Conservation (phyloP, 2,888 invertebrate species). For the Drosophila meridionalis region DNA sequence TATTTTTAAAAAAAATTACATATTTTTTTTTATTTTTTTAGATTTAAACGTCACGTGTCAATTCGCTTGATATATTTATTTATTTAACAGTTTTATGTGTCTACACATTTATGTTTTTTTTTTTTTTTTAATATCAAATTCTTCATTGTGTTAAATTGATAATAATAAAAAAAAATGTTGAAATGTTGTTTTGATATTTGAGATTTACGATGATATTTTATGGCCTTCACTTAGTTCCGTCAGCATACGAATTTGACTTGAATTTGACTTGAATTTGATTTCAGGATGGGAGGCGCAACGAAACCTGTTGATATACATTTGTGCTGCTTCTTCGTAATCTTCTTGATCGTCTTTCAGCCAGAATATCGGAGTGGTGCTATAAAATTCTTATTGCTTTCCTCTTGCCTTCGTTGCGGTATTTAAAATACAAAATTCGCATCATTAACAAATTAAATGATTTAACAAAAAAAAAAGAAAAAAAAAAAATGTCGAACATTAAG, state of each 20-base stretch:
- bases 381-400: constrained; percentile 15
- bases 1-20: no score
- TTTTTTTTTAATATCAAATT: constrained; percentile 18
- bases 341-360: neutral
- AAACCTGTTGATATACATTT: constrained; percentile 31
- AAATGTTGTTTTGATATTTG: constrained; percentile 47
- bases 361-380: constrained; percentile 18
- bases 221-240: constrained; percentile 41
- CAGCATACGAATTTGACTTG: constrained; percentile 20
- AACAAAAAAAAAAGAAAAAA: constrained; percentile 32
- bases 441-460: constrained; percentile 56
- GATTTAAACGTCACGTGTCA: constrained; percentile 2
- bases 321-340: neutral
- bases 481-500: constrained; percentile 22
- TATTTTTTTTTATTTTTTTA: no score
- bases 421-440: constrained; percentile 43
- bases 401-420: constrained; percentile 21
- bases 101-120: neutral
- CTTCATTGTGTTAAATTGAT: constrained; percentile 15
- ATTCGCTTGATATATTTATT: constrained; percentile 15
- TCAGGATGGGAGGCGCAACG: constrained; percentile 24
- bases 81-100: constrained; percentile 11
- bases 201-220: constrained; percentile 60
- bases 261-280: neutral
- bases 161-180: constrained; percentile 10